These are phyloP conservation scores for Gorilla gorilla DNA, from an alignment of 2,113 vertebrate species.

Conservation along the genomic window DNA sequence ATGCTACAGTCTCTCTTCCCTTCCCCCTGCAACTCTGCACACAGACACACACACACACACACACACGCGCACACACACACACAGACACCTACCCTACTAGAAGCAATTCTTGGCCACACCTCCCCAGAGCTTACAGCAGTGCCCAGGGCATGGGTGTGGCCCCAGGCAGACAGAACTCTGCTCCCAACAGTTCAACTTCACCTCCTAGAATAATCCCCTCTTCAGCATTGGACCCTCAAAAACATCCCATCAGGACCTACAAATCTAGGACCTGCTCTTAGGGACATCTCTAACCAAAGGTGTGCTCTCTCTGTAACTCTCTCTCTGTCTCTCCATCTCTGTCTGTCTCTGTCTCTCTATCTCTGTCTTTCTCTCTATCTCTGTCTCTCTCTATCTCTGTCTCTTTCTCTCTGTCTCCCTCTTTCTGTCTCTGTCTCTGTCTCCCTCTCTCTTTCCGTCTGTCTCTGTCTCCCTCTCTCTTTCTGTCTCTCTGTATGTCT, in stretches of 20 bases:
- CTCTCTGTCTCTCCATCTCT: not conserved
- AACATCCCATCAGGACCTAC: not conserved
- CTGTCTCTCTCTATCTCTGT: not conserved
- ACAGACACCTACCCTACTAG: not conserved
- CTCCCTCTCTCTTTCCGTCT: no score
- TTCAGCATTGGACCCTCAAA: not conserved
- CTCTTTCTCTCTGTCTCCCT: not conserved
- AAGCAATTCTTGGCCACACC: not conserved
- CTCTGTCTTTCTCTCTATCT: accelerated
- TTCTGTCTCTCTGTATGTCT: no score
- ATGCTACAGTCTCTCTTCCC: not conserved
- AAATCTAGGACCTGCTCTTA: not conserved
- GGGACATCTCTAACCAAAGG: not conserved
- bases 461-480: no score
- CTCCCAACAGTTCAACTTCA: not conserved
- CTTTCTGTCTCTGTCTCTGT: no score
- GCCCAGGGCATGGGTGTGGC: not conserved
- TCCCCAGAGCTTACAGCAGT: not conserved
- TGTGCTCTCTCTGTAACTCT: accelerated
- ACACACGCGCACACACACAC: accelerated
- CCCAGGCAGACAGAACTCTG: not conserved
- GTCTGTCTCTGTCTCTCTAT: not conserved
- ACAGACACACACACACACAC: not conserved
- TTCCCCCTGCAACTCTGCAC: not conserved
- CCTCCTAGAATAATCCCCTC: not conserved